These are phyloP conservation scores for Sanderia malayensis DNA, from an alignment of 30 jellyfish, hydroid and myxozoan species.

Conservation along the genomic window DNA sequence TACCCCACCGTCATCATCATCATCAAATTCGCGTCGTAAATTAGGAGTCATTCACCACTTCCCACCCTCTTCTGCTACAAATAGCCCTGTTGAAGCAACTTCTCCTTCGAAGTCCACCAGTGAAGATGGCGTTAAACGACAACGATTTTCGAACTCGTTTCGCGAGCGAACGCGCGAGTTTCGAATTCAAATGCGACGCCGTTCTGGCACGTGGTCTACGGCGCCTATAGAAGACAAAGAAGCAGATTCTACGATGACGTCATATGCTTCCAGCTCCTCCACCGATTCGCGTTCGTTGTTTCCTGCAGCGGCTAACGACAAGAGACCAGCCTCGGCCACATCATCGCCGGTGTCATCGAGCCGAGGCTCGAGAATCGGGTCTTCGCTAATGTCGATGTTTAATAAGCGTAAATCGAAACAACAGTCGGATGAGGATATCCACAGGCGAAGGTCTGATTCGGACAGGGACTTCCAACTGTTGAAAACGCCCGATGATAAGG, in stretches of 20 bases:
- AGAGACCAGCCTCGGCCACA: too few relatives aligned
- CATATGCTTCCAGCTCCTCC: too few relatives aligned
- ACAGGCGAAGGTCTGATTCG: slow-evolving; percentile 52
- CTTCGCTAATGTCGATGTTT: slow-evolving; percentile 45
- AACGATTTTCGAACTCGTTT: slow-evolving; percentile 60
- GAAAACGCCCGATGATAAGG: slow-evolving; percentile 9
- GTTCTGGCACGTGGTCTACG: slow-evolving; percentile 66
- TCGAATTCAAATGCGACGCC: slow-evolving; percentile 54
- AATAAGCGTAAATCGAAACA: slow-evolving; percentile 36
- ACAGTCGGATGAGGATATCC: slow-evolving; percentile 18
- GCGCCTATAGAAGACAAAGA: slow-evolving; percentile 23
- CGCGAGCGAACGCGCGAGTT: slow-evolving; percentile 57
- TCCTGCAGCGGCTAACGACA: too few relatives aligned
- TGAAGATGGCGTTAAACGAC: slow-evolving; percentile 32
- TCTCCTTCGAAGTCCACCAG: slow-evolving; percentile 23
- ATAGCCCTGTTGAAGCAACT: slow-evolving; percentile 4
- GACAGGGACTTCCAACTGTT: not conserved
- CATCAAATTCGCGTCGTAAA: slow-evolving; percentile 37
- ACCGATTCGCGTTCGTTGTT: too few relatives aligned
- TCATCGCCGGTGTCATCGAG: too few relatives aligned
- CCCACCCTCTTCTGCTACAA: slow-evolving; percentile 10
- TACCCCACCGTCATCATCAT: not conserved
- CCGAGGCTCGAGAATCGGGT: too few relatives aligned
- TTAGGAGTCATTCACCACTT: slow-evolving; percentile 61
- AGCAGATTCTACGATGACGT: slow-evolving; percentile 37